Evolutionary conservation across 2,797 vertebrate genomes (phyloP), one percentile per base, ranked within the genome.

Genomic region (Cryptoprocta ferox): DNA sequence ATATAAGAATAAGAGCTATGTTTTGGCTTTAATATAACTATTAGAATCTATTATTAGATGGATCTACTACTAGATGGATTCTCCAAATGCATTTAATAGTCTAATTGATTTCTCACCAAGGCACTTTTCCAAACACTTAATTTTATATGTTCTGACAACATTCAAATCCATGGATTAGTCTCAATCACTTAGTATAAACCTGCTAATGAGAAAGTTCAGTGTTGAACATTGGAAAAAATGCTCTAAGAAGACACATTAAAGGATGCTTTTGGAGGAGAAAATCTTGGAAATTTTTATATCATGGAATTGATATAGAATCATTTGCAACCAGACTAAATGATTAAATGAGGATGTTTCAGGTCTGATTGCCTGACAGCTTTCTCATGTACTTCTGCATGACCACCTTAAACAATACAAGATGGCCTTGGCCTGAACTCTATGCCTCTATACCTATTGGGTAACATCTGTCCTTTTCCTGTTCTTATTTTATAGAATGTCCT

Each of bases 21-120:
- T 78, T 97, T 80, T 78, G 76, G 35, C 70, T 92, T 96, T 68
- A 53, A 50, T n/a, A 19, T 61, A 95, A 71, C n/a, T 88, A 16
- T 70, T 81, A 87, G 37, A 89, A 70, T 70, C 24, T 75, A 48
- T 75, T 45, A 75, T 45, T 76, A 76, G 73, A 19, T 76, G 28
- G 73, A 48, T 76, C 28, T 76, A 76, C 42, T 48, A 76, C 45
- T 76, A 93, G 82, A 80, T 30, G 18, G 71, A 81, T 53, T 94
- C 93, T 71, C 53, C 37, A 94, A 86, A 95, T 63, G 32, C 19
- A 32, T 39, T 71, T 96, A 88, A 45, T 71, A 45, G 19, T 68
- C 48, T 91, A 81, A 92, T 19, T 94, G 63, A 15, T 76, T 96
- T 96, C 21, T 93, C 61, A 90, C 70, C 48, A 78, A 86, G 11